Base-by-base conservation (phyloP, 92 coral and sea anemone genomes). In the Parazoanthus atlanticus region DNA sequence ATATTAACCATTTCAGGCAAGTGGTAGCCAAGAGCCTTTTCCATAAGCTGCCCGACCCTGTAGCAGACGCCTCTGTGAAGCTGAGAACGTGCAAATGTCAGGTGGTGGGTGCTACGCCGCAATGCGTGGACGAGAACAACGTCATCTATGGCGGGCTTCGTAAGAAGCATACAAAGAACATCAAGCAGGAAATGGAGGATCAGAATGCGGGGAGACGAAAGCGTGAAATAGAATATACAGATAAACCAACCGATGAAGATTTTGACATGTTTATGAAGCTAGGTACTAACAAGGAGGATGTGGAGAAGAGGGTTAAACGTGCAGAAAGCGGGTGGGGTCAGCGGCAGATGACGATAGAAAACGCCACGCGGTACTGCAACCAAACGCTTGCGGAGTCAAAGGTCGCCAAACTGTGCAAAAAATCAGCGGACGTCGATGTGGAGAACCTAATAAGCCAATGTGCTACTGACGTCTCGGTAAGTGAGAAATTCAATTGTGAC, bases 361-460 rank as follows among this genome's bases (percentile, higher is more conserved):
- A 93, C 49, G 93, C 95, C 3, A 91, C 95, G 19, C 73, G 84
- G 25, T 91, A 93, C 84, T 93, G 95, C 80, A 86, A 81, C 36
- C 81, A 86, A 54, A 80, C 89, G 16, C 77, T 93, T n/a, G 77
- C 66, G 43, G 92, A 89, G n/a, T 85, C 95, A 28, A 85, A 71
- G 19, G 93, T 90, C 4, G 92, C 93, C 17, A 91, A 89, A 81
- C 76, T 82, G 4, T 93, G 95, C 77, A 85, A 85, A 75, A 82
- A 91, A 49, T 43, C 88, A 25, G 81, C 95, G 34, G 93, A 88
- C 43, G 89, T 93, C 13, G 86, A 93, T 84, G 75, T 90, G 9
- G 86, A 79, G 10, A 86, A 71, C 30, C 91, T 90, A 6, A 79
- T 93, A 52, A 8, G 73, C 67, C 76, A 89, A 11, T 93, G 95